These are phyloP conservation scores for Lampris megalopsis DNA, from an alignment of 2,113 vertebrate species.

Conservation along the genomic window DNA sequence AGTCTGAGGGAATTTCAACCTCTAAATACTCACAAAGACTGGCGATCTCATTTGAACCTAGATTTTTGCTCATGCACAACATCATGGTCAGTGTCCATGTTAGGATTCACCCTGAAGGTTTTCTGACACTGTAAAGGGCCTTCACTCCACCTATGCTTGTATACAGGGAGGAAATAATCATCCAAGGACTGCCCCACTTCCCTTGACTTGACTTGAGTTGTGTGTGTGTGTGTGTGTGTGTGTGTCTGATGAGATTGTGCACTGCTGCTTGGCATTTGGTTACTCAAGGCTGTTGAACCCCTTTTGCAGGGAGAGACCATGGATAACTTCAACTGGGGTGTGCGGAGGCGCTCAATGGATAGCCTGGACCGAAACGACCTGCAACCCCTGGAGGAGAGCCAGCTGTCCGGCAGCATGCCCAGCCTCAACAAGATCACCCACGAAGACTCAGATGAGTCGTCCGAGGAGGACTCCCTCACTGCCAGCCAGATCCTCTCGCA, in stretches of 20 bases:
- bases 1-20: slow-evolving; percentile 2
- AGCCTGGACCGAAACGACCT: slow-evolving; percentile 92
- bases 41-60: not conserved
- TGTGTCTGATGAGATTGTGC: slow-evolving; percentile 22
- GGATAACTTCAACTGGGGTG: slow-evolving; percentile 99
- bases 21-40: slow-evolving; percentile 26
- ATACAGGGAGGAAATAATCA: not conserved
- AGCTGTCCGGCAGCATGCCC: slow-evolving; percentile 88
- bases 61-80: not conserved
- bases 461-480: slow-evolving; percentile 92
- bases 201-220: slow-evolving; percentile 45
- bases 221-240: slow-evolving; percentile 22
- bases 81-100: slow-evolving; percentile 1
- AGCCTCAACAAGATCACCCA: slow-evolving; percentile 87
- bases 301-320: slow-evolving; percentile 92
- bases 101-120: not conserved
- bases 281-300: slow-evolving; percentile 20
- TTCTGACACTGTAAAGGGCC: not conserved
- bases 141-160: slow-evolving; percentile 1
- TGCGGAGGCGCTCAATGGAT: slow-evolving; percentile 92
- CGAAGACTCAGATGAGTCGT: slow-evolving; percentile 94
- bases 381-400: slow-evolving; percentile 90
- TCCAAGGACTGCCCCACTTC: slow-evolving; percentile 8
- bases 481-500: slow-evolving; percentile 91
- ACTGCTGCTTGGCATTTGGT: not conserved